These are phyloP conservation scores for Caenorhabditis drosophilae DNA, from an alignment of 2,888 invertebrate genomes.

Conservation along the genomic window DNA sequence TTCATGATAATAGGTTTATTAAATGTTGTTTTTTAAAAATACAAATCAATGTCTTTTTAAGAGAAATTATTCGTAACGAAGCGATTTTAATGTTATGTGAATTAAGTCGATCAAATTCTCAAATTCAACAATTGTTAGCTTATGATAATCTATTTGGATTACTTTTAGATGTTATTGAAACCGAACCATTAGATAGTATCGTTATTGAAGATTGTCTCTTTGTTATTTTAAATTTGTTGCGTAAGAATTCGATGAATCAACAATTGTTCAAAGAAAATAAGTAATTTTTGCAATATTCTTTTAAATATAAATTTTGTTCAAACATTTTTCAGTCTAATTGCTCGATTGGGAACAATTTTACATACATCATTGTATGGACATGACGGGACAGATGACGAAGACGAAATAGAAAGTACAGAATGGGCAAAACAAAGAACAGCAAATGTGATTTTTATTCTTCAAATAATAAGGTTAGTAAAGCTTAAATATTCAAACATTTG, in stretches of 20 bases:
- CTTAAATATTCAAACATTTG: too few species aligned
- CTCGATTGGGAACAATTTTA: conserved; percentile 76
- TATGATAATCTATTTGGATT: conserved; percentile 98
- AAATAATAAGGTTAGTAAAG: too few species aligned
- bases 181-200: conserved; percentile 86
- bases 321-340: conserved; percentile 81
- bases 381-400: conserved; percentile 48
- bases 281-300: conserved; percentile 16
- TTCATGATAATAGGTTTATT: conserved; percentile 92
- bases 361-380: conserved; percentile 80
- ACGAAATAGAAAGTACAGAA: conserved; percentile 61
- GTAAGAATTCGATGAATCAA: conserved; percentile 95
- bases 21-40: too few species aligned
- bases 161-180: conserved; percentile 87
- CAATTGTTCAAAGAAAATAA: conserved; percentile 89
- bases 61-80: conserved; percentile 70
- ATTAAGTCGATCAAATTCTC: conserved; percentile 90
- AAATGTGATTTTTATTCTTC: conserved; percentile 87
- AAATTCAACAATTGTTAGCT: conserved; percentile 90
- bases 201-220: conserved; percentile 96
- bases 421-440: conserved; percentile 77
- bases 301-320: conserved; percentile 2
- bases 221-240: conserved; percentile 87
- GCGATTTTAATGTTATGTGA: conserved; percentile 86
- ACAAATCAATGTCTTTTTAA: conserved; percentile 2